Evolutionary conservation across 2,888 invertebrate genomes (phyloP).

Genomic region (Drosophila paucipuncta): DNA sequence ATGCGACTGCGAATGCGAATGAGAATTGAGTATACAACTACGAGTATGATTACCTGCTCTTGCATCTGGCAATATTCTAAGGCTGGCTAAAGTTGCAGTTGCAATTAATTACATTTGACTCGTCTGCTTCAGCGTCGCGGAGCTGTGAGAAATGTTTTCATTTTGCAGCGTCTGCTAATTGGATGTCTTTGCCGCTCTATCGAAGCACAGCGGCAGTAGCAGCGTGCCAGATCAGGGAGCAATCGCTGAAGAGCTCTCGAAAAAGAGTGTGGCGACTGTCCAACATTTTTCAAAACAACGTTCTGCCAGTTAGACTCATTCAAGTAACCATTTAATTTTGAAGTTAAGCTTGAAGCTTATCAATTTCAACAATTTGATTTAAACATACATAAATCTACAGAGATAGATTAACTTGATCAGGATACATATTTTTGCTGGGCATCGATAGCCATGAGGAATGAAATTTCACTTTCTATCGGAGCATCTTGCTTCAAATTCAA

Average conservation of each 20-base stretch:
- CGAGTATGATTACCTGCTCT: slow-evolving; percentile 12
- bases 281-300: background rate
- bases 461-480: no score
- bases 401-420: no score
- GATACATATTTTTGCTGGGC: no score
- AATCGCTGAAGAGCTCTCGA: background rate
- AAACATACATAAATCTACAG: no score
- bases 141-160: slow-evolving; percentile 82
- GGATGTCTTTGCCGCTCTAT: slow-evolving; percentile 38
- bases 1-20: slow-evolving; percentile 40
- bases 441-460: no score
- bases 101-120: slow-evolving; percentile 74
- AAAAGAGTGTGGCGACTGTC: background rate
- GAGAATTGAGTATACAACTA: slow-evolving; percentile 22
- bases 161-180: slow-evolving; percentile 76
- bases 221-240: background rate
- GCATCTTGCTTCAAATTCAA: background rate
- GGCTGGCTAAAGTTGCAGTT: slow-evolving; percentile 34
- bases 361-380: no score
- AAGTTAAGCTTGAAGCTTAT: background rate
- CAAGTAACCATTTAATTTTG: background rate
- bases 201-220: background rate
- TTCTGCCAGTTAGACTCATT: background rate
- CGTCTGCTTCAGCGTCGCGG: slow-evolving; percentile 28
- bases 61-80: slow-evolving; percentile 32